Conservation (phyloP, 2,888 invertebrate species). For the Drosophila parthenogenetica region DNA sequence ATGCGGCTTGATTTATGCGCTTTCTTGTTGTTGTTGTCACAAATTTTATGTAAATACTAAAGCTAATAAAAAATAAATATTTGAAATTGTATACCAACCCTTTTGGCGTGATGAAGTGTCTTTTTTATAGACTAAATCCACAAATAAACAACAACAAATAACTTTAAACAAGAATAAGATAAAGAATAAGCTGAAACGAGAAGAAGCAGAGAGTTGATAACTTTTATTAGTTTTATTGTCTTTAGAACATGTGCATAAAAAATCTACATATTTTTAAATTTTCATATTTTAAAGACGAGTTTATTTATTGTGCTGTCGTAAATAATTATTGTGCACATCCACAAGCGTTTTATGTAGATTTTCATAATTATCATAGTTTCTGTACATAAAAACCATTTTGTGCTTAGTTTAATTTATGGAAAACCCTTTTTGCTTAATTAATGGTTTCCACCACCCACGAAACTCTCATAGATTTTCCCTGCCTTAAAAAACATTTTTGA, state of each 20-base stretch:
- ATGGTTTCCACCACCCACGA: neutral
- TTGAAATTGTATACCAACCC: slow-evolving; percentile 67
- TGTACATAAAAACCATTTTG: neutral
- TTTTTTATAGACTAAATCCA: slow-evolving; percentile 69
- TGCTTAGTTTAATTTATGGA: neutral
- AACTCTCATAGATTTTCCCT: neutral
- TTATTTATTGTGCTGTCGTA: slow-evolving; percentile 3
- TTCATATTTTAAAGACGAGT: neutral
- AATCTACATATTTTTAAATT: neutral
- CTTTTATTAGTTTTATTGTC: slow-evolving; percentile 34
- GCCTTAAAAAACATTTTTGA: neutral
- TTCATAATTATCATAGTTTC: slow-evolving; percentile 1
- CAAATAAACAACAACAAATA: slow-evolving; percentile 37
- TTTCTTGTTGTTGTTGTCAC: slow-evolving; percentile 7
- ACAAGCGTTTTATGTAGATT: neutral
- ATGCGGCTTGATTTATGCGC: slow-evolving; percentile 62
- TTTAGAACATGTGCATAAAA: slow-evolving; percentile 9
- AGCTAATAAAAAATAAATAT: slow-evolving; percentile 55
- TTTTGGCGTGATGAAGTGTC: slow-evolving; percentile 40
- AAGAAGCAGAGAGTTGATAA: slow-evolving; percentile 33
- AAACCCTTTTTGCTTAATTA: slow-evolving; percentile 27
- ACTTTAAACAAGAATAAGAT: slow-evolving; percentile 24
- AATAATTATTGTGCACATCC: slow-evolving; percentile 9
- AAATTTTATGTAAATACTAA: slow-evolving; percentile 49
- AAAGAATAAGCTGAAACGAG: slow-evolving; percentile 56